Percentiles rank a stretch among this genome's conserved stretches.
phyloP scores from a whole-genome alignment of 2,113 vertebrate genomes.

The Bubo blakistoni region DNA sequence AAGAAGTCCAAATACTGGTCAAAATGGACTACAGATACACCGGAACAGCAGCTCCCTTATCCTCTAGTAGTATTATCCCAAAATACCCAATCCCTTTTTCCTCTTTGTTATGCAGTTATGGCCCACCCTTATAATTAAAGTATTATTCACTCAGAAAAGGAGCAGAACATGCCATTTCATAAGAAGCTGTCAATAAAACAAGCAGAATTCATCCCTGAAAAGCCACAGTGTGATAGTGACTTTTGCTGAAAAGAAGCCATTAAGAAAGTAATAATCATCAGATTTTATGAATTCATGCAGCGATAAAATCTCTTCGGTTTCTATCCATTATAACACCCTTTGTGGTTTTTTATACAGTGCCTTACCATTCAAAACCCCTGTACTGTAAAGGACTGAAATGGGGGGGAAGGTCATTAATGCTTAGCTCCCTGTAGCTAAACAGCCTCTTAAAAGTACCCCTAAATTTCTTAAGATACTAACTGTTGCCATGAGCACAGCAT shows the following conservation, averaged over 20 bases:
- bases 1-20: neutral
- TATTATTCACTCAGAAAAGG: neutral
- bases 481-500: neutral
- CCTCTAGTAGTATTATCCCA: neutral
- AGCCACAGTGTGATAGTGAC: neutral
- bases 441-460: neutral
- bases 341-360: neutral
- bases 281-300: neutral
- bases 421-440: neutral
- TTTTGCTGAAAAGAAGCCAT: neutral
- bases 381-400: neutral
- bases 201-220: neutral
- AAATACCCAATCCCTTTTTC: neutral
- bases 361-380: neutral
- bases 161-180: neutral
- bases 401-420: neutral
- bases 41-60: neutral
- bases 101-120: neutral
- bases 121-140: neutral
- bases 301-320: constrained; percentile 1
- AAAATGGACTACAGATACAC: neutral
- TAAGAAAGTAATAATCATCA: neutral
- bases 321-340: neutral
- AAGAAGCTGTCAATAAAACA: neutral
- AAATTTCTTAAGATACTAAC: neutral